These are phyloP conservation scores for Eira barbara DNA, from an alignment of 2,113 vertebrate genomes.

Conservation along the genomic window DNA sequence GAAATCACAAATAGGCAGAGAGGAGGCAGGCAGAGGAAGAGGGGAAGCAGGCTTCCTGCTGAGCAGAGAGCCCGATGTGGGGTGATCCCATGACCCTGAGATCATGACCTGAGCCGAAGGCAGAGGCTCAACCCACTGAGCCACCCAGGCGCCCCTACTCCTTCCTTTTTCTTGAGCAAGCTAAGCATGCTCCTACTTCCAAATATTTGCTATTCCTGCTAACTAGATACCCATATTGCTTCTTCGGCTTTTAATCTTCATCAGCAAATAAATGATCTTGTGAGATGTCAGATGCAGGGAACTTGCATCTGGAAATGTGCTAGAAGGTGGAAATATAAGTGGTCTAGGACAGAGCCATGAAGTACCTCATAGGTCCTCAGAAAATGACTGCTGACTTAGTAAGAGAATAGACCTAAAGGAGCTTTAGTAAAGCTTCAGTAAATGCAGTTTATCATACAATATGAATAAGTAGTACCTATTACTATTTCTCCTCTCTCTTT, in stretches of 20 bases:
- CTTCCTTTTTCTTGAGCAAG: background rate
- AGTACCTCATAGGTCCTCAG: background rate
- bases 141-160: no score
- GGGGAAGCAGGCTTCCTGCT: no score
- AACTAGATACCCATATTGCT: background rate
- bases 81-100: no score
- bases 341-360: background rate
- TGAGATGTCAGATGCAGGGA: background rate
- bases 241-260: background rate
- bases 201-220: background rate
- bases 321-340: background rate
- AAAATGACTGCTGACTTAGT: background rate
- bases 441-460: background rate
- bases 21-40: no score
- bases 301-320: background rate
- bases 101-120: no score
- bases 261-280: background rate
- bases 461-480: background rate
- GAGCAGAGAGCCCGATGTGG: no score
- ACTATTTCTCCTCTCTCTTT: background rate
- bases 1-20: no score
- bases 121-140: no score
- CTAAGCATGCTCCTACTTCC: background rate
- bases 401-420: background rate
- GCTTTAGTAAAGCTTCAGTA: background rate